Conservation (phyloP, 53 echinoderm and acorn worm species). For the Paracentrotus lividus region DNA sequence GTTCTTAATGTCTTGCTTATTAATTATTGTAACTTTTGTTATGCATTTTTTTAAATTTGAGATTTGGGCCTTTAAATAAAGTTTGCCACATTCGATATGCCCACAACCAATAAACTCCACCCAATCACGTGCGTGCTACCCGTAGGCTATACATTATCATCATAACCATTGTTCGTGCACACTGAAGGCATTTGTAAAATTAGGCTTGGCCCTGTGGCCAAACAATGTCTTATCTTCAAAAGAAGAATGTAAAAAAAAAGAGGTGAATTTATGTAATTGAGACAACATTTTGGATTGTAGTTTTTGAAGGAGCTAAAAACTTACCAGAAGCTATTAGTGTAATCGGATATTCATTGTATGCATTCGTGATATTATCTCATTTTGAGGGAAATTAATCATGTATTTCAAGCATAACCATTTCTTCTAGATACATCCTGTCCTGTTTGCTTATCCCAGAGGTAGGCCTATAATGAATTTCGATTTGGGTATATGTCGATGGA, state of each 20-base stretch:
- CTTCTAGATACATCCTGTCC: too few relatives aligned
- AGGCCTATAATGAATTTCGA: too few relatives aligned
- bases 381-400: background rate
- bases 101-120: slow-evolving; percentile 1
- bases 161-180: too few relatives aligned
- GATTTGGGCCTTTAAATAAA: slow-evolving; percentile 12
- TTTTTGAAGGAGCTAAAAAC: slow-evolving; percentile 47
- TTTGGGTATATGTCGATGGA: too few relatives aligned
- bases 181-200: background rate
- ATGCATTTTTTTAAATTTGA: background rate
- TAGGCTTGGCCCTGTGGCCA: background rate
- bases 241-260: background rate
- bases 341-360: slow-evolving; percentile 14
- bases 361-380: background rate
- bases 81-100: background rate
- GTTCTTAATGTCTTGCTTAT: too few relatives aligned
- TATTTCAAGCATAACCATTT: too few relatives aligned
- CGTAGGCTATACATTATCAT: too few relatives aligned
- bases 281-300: slow-evolving; percentile 45
- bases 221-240: background rate
- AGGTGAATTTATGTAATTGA: slow-evolving; percentile 35
- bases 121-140: slow-evolving; percentile 20
- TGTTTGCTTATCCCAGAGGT: too few relatives aligned
- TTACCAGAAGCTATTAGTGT: background rate
- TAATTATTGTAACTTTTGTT: too few relatives aligned